Evolutionary conservation across 2,113 vertebrate genomes (phyloP).

Genomic region (Henicopernis longicauda): DNA sequence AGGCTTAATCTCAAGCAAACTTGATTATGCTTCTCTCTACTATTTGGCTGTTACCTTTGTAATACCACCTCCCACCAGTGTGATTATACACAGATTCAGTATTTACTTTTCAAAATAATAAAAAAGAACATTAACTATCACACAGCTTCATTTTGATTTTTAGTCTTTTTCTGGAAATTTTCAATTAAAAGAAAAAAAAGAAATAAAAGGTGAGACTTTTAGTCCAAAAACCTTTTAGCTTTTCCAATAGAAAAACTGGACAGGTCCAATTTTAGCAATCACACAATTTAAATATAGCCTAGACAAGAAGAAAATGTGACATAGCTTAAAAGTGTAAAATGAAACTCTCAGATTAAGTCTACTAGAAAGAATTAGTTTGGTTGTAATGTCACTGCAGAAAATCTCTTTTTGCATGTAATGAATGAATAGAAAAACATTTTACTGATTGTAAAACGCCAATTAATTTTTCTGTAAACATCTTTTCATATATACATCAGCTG

Average conservation of each 20-base stretch:
- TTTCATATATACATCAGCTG: background rate
- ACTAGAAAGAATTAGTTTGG: background rate
- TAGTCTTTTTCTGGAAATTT: background rate
- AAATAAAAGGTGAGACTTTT: background rate
- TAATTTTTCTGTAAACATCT: background rate
- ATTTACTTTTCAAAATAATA: background rate
- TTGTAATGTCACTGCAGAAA: background rate
- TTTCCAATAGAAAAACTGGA: background rate
- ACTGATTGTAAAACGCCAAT: background rate
- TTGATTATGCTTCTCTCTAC: background rate
- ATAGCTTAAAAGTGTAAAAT: background rate
- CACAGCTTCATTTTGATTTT: background rate
- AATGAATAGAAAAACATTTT: background rate
- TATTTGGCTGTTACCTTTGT: background rate
- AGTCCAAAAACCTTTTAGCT: background rate
- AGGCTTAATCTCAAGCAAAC: background rate
- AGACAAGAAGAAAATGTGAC: background rate
- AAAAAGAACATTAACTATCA: background rate
- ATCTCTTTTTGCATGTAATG: background rate
- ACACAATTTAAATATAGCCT: background rate
- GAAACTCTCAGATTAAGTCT: background rate
- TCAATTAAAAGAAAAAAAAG: background rate
- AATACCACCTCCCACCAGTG: background rate
- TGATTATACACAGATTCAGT: background rate
- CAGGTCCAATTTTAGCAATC: background rate